Evolutionary conservation across 2,797 vertebrate species (phyloP), one percentile per base, ranked within the genome.

Genomic region (Alfaro cultratus): DNA sequence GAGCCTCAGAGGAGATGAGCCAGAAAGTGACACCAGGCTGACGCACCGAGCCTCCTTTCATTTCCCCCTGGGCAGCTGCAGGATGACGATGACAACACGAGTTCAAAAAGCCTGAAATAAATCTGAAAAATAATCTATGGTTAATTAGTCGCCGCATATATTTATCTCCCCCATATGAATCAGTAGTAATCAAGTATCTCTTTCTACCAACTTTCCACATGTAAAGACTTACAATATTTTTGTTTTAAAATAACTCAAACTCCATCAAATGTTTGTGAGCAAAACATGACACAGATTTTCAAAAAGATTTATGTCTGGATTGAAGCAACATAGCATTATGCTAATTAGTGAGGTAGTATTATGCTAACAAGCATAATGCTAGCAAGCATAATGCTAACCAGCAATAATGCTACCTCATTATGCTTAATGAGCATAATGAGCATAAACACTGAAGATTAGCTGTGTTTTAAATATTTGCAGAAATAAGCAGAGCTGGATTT

Each of bases 1-100:
- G 29, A 18, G 47, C 76, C 72, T 80, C 82, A 77, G 82, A 74
- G 74, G 74, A 45, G 46, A 53, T 53, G 75, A 82, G 57, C 6
- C 79, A 29, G 23, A 71, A 31, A 83, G 67, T 47, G 76, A 64
- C 53, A 4, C 53, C 29, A 64, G 53, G 29, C 31, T 47, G 26
- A 75, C 86, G 9, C 73, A 10, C 51, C 5, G 39, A 74, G 41
- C 29, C 45, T 68, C 72, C 53, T 51, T 15, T 62, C 76, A 31
- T 53, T 26, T 29, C 10, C 21, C 16, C 45, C 3, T 4, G n/a
- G 49, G 39, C 73, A 47, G 77, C 73, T 60, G 51, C 60, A 0
- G 74, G 64, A 26, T 84, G 78, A 1, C 16, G 45, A 71, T 0
- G 23, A 49, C 39, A 39, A 60, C 26, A 57, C 2, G 15, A 26